A percentile compares a stretch with the other conserved stretches of the same genome.
Evolutionary conservation across 1,140 invertebrate genomes (phyloP).

Genomic region (Asbolus verrucosus): DNA sequence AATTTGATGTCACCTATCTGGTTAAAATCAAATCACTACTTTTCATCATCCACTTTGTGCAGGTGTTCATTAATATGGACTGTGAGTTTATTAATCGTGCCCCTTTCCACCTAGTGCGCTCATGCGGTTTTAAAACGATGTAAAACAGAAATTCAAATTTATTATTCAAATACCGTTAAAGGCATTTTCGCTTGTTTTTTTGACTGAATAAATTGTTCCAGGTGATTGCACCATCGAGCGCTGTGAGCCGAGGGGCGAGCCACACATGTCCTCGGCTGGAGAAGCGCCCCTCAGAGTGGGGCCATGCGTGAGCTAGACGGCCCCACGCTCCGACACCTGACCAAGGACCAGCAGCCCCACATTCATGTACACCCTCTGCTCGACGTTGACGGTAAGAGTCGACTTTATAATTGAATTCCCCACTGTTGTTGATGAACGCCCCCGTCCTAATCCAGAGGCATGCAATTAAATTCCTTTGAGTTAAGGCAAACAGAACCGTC

Average conservation of each 20-base stretch:
- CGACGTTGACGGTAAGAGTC: constrained; percentile 61
- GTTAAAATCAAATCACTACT: no score
- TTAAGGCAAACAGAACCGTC: background rate
- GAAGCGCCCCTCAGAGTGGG: constrained; percentile 59
- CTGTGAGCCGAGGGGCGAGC: constrained; percentile 30
- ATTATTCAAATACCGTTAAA: no score
- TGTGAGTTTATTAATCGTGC: no score
- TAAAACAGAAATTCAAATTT: no score
- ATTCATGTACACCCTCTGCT: constrained; percentile 68
- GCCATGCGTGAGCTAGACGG: constrained; percentile 68
- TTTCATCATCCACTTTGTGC: no score
- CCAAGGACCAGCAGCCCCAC: constrained; percentile 67
- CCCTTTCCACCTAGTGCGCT: no score
- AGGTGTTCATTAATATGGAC: no score
- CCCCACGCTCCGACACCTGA: constrained; percentile 67
- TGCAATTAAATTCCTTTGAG: constrained; percentile 4
- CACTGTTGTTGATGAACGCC: no score
- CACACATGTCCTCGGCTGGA: constrained; percentile 50
- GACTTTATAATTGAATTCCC: background rate
- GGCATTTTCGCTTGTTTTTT: no score
- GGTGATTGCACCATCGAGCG: constrained; percentile 21
- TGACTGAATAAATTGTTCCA: background rate
- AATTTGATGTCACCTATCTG: no score
- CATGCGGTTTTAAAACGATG: no score
- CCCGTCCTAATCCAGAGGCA: background rate